Percentiles rank a stretch among this genome's conserved stretches.
phyloP scores from a whole-genome alignment of 2,888 invertebrate species.

The Graphium colonna region DNA sequence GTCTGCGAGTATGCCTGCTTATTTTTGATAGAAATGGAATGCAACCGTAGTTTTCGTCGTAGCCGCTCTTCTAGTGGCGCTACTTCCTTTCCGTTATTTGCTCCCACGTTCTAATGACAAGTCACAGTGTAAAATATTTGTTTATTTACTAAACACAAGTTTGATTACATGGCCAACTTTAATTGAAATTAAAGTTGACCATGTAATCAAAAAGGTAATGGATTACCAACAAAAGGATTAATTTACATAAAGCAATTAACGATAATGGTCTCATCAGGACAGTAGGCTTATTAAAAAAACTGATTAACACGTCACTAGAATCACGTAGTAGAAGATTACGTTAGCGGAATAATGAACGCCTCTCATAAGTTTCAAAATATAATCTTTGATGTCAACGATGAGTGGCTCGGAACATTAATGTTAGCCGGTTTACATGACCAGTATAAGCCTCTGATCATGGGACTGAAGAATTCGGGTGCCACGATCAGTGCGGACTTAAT shows the following conservation, averaged over 20 bases:
- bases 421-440: slow-evolving; percentile 25
- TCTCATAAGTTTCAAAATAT: slow-evolving; percentile 14
- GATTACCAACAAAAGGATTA: no score
- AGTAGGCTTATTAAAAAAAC: slow-evolving; percentile 23
- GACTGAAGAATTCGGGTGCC: slow-evolving; percentile 19
- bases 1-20: no score
- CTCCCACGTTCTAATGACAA: no score
- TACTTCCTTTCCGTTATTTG: no score
- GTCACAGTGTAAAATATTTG: no score
- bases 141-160: no score
- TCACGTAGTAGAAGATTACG: slow-evolving; percentile 23
- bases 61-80: no score
- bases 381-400: slow-evolving; percentile 26
- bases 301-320: slow-evolving; percentile 25
- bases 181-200: no score
- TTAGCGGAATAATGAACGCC: slow-evolving; percentile 19
- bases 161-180: no score
- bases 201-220: no score
- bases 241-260: slow-evolving; percentile 18
- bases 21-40: no score
- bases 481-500: neutral
- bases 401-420: slow-evolving; percentile 29
- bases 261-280: slow-evolving; percentile 22
- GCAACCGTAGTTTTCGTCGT: no score
- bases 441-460: slow-evolving; percentile 29